Evolutionary conservation across 1,140 invertebrate species (phyloP), one percentile per base, ranked within the genome.

Genomic region (Phymorhynchus buccinoides): DNA sequence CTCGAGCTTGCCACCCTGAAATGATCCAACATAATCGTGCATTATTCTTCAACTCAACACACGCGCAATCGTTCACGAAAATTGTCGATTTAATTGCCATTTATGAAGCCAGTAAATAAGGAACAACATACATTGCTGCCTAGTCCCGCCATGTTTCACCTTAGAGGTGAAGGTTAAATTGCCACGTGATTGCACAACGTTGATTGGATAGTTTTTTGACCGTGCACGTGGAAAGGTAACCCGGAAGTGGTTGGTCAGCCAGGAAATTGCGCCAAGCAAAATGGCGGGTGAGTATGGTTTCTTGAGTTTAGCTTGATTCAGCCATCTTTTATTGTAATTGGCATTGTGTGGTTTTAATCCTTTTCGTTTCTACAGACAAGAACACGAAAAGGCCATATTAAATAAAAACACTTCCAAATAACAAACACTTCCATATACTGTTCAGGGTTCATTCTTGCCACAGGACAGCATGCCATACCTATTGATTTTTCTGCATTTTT

Each of bases 1-100:
- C 56, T 88, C 86, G 56, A 91, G 52, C 52, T 87, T 87, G 41
- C 62, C 86, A 35, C 86, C 87, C 90, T 91, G 88, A 86, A 89
- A 89, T 35, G 83, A 77, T 83, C 16, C 37, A 78, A 80, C 16
- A 22, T 35, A 14, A 16, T 71, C 18, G 16, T n/a, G 32, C 12
- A 79, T 44, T 1, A 9, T 52, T 52, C 6, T 30, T 32, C 41
- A 22, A 79, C 14, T 48, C 41, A 79, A 27, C 7, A 3, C 30
- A 30, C 1, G 30, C 9, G 52, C 12, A 52, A 39, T 7, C 52
- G 22, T 4, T 16, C 1, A 6, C 9, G 32, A 35, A 80, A 80
- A 84, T 48, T 9, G 32, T 39, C 18, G 32, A 30, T 32, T 35
- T 62, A 14, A 37, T 48, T 30, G 42, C 0, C 14, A 84, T 22